Evolutionary conservation across 2,797 vertebrate genomes (phyloP), one percentile per base, ranked within the genome.

Genomic region (Cryptoprocta ferox): DNA sequence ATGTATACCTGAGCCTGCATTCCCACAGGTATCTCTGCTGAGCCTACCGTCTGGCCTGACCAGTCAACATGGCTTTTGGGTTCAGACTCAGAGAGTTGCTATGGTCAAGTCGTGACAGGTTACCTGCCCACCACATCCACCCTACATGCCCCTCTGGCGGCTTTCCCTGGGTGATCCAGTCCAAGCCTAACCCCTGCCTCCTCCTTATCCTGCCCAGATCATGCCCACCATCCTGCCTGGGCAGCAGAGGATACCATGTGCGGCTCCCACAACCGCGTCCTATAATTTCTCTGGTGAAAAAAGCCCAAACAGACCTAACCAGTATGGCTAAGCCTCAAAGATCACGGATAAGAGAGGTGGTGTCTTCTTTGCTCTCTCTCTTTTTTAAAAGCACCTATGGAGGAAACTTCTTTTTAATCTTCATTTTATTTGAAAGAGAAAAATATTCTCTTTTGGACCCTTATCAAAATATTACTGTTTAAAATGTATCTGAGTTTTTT

Each of bases 381-480:
- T 4, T 2, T 83, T 70, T 73, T 66, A 6, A 76, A 95, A 76
- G 10, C 21, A 30, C 30, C 35, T 35, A 9, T 80, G 24, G 81
- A 13, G 13, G 21, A 85, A 71, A 92, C 13, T 48, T 83, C 70
- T 80, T 88, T 90, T 7, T 45, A 26, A 39, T 53, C 8, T 45
- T 79, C 35, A 79, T 84, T 89, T 86, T 75, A 83, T 66, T 65
- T 79, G 56, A 82, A 94, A 89, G 13, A 73, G 28, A 42, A 86
- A 37, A 65, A 28, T 28, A 19, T n/a, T 81, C 14, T 85, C 73
- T 84, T 61, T 63, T 59, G 26, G 12, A 45, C 7, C 0, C 28
- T 91, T 86, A 50, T 73, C 12, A 78, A 89, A 85, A 82, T 79
- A 81, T 39, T 48, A 21, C 5, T 39, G 19, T n/a, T 94, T 73